Evolutionary conservation across 2,888 invertebrate species (phyloP).

Genomic region (Coremacera marginata): DNA sequence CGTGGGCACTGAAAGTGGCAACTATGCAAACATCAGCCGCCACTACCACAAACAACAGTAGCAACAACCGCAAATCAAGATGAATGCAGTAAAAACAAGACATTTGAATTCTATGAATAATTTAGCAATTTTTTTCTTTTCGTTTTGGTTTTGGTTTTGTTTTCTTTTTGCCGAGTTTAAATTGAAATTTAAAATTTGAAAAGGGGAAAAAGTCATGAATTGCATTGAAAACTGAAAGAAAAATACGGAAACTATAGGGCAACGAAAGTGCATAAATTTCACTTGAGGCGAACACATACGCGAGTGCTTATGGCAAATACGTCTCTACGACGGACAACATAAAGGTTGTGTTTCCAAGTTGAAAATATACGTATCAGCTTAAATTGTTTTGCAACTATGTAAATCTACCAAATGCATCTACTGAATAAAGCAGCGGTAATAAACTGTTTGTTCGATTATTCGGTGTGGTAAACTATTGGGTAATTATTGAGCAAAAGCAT

Average conservation of each 20-base stretch:
- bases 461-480: background rate
- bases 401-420: slow-evolving; percentile 24
- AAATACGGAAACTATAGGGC: background rate
- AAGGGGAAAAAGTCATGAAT: slow-evolving; percentile 21
- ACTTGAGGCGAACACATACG: background rate
- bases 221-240: slow-evolving; percentile 6
- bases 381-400: slow-evolving; percentile 31
- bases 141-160: background rate
- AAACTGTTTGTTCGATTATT: slow-evolving; percentile 22
- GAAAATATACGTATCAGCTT: background rate
- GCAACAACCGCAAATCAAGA: slow-evolving; percentile 6
- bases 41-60: background rate
- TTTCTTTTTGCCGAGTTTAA: background rate
- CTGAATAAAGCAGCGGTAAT: slow-evolving; percentile 16
- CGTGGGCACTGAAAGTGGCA: too few species aligned
- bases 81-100: slow-evolving; percentile 11
- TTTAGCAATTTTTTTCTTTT: slow-evolving; percentile 14
- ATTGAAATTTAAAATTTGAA: slow-evolving; percentile 25
- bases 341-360: too few species aligned
- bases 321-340: background rate
- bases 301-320: background rate
- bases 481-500: too few species aligned
- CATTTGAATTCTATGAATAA: slow-evolving; percentile 35
- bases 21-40: too few species aligned
- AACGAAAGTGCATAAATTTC: slow-evolving; percentile 25